phyloP scores from a whole-genome alignment of 2,888 invertebrate species.

The Leucoptera coffeella region DNA sequence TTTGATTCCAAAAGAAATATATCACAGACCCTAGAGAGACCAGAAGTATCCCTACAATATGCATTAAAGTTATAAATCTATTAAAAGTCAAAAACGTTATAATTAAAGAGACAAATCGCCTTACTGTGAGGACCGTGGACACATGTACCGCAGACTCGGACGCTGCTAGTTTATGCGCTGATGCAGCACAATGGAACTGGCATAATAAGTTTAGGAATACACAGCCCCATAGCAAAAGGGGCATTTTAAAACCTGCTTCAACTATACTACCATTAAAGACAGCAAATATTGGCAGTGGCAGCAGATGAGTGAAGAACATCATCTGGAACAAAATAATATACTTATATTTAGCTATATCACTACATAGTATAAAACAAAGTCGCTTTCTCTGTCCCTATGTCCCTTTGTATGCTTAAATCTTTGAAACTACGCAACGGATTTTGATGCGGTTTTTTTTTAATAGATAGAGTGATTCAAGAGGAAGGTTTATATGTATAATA shows the following conservation, averaged over 20 bases:
- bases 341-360: too few species aligned
- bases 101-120: slow-evolving; percentile 31
- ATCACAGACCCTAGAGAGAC: slow-evolving; percentile 32
- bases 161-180: slow-evolving; percentile 32
- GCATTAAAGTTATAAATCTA: slow-evolving; percentile 28
- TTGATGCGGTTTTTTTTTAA: too few species aligned
- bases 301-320: slow-evolving; percentile 33
- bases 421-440: too few species aligned
- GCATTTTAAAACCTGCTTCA: slow-evolving; percentile 17
- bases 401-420: too few species aligned
- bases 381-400: too few species aligned
- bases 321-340: slow-evolving; percentile 16
- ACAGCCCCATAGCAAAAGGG: slow-evolving; percentile 12
- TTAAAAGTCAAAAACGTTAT: slow-evolving; percentile 37
- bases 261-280: slow-evolving; percentile 19
- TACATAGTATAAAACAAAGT: too few species aligned
- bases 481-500: too few species aligned
- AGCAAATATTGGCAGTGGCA: slow-evolving; percentile 30
- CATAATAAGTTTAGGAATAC: slow-evolving; percentile 21
- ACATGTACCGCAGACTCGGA: slow-evolving; percentile 33
- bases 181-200: slow-evolving; percentile 31
- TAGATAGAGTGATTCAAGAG: too few species aligned
- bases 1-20: too few species aligned
- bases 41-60: slow-evolving; percentile 23
- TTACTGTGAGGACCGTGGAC: slow-evolving; percentile 32